Base-by-base conservation (phyloP, 2,113 vertebrate genomes). In the Triplophysa siluroides region DNA sequence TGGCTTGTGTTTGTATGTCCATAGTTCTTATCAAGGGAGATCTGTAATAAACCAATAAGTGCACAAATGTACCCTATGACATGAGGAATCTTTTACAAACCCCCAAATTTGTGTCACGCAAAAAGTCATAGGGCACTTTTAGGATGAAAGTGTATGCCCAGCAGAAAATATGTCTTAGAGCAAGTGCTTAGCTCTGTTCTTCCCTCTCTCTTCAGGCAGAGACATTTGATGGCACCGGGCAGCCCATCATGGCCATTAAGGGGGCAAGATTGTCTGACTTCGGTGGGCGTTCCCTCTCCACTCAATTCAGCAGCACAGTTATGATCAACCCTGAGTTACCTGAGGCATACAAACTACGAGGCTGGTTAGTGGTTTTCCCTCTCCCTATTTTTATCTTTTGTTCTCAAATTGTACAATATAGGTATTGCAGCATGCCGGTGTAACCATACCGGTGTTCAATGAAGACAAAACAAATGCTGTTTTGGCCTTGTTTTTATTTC, bases 281-380 rank as follows among this genome's bases (percentile, higher is more conserved):
- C 18, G 96, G 97, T 68, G 98, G 98, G n/a, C 92, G 96, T 43
- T 98, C 96, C 29, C 93, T 99, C 41, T 98, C 96, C 0, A 93
- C 97, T 3, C 88, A 97, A 52, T 95, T 95, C 78, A 96, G 93
- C 1, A 99, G 97, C 90, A 98, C 94, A 7, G 1, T 99, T 81
- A 90, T 98, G 88, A 76, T 96, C 88, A 99, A 99, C 90, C 98
- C 98, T 7, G 97, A 99, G 87, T 95, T 95, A 86, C 95, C 96
- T 3, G 96, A 98, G 90, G 94, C 98, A 29, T 95, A 97, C 85
- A 98, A 98, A 84, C 94, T 99, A 62, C 91, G 98, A 81, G 96
- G 95, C 91, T 99, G 98, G 98, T 99, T 92, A 78, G 95, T 90
- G 19, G 56, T 21, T 52, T 62, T 41, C 73, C 11, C 13, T n/a